A percentile compares a stretch with the other conserved stretches of the same genome.
These are phyloP conservation scores for Drosophila maculinotata DNA, from an alignment of 2,888 invertebrate species.

Conservation along the genomic window DNA sequence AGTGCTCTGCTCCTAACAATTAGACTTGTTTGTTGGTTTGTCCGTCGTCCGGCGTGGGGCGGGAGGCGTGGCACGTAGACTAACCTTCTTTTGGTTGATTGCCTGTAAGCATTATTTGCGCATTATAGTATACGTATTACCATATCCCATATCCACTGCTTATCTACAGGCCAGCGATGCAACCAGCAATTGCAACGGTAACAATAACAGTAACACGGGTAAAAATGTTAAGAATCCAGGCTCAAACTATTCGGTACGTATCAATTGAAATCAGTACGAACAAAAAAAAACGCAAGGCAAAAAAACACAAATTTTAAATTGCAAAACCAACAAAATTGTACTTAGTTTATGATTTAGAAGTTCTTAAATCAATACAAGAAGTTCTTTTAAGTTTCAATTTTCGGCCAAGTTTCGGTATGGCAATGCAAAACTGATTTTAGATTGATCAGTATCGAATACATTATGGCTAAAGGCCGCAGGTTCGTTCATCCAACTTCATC, in stretches of 20 bases:
- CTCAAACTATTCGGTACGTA: slow-evolving; percentile 86
- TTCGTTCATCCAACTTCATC: slow-evolving; percentile 6
- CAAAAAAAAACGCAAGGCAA: slow-evolving; percentile 7
- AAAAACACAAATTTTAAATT: slow-evolving; percentile 15
- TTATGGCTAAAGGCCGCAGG: too few species aligned
- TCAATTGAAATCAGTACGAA: slow-evolving; percentile 85
- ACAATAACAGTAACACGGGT: slow-evolving; percentile 76
- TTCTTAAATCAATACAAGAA: neutral
- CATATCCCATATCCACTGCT: slow-evolving; percentile 83
- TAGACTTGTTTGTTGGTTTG: slow-evolving; percentile 27
- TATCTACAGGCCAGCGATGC: slow-evolving; percentile 85
- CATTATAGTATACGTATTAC: slow-evolving; percentile 73
- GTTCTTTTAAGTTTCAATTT: slow-evolving; percentile 37
- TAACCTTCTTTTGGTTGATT: slow-evolving; percentile 61
- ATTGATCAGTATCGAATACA: slow-evolving; percentile 86
- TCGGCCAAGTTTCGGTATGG: slow-evolving; percentile 59
- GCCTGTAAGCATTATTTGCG: slow-evolving; percentile 52
- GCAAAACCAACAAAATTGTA: slow-evolving; percentile 10
- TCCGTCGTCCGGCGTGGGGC: slow-evolving; percentile 15
- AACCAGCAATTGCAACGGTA: slow-evolving; percentile 82
- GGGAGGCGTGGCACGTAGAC: slow-evolving; percentile 42
- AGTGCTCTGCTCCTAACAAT: slow-evolving; percentile 29
- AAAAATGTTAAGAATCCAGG: slow-evolving; percentile 85
- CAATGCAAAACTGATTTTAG: slow-evolving; percentile 83
- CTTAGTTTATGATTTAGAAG: slow-evolving; percentile 7